Conservation (phyloP, 1,140 invertebrate species). For the Drosophila sp. region DNA sequence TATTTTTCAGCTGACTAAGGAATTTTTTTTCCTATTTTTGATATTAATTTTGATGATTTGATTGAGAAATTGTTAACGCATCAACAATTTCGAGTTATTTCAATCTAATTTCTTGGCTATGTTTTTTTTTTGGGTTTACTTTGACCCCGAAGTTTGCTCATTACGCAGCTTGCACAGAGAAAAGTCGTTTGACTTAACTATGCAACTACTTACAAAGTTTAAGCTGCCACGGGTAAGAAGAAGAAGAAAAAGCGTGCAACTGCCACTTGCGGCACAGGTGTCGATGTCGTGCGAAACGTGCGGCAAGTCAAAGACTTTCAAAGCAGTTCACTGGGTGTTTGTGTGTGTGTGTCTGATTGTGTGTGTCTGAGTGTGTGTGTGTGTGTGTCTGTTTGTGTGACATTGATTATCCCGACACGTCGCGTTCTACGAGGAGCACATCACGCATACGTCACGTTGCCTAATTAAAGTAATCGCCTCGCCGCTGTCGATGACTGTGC, state of each 20-base stretch:
- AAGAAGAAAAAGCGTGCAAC: constrained; percentile 1
- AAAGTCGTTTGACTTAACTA: constrained; percentile 44
- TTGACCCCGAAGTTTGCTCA: constrained; percentile 48
- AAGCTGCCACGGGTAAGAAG: too few species aligned
- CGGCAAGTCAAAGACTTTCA: constrained; percentile 36
- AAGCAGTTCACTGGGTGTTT: constrained; percentile 4
- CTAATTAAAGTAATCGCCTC: constrained; percentile 72
- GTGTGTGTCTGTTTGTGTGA: not conserved
- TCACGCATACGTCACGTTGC: constrained; percentile 65
- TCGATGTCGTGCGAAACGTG: constrained; percentile 17
- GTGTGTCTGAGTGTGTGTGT: constrained; percentile 13
- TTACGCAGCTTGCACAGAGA: constrained; percentile 40
- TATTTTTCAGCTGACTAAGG: constrained; percentile 56
- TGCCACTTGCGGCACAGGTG: constrained; percentile 13
- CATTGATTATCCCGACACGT: constrained; percentile 36
- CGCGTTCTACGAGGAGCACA: constrained; percentile 26
- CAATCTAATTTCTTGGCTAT: not conserved
- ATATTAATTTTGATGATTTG: constrained; percentile 54
- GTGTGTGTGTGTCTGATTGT: not conserved
- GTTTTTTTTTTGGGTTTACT: not conserved
- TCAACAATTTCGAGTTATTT: constrained; percentile 20
- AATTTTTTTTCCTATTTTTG: constrained; percentile 23
- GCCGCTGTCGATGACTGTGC: not conserved
- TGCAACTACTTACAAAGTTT: constrained; percentile 59
- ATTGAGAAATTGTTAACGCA: constrained; percentile 39